Percentiles rank a stretch among this genome's conserved stretches.
Evolutionary conservation across 2,797 vertebrate genomes (phyloP).

Genomic region (Dryobates pubescens): DNA sequence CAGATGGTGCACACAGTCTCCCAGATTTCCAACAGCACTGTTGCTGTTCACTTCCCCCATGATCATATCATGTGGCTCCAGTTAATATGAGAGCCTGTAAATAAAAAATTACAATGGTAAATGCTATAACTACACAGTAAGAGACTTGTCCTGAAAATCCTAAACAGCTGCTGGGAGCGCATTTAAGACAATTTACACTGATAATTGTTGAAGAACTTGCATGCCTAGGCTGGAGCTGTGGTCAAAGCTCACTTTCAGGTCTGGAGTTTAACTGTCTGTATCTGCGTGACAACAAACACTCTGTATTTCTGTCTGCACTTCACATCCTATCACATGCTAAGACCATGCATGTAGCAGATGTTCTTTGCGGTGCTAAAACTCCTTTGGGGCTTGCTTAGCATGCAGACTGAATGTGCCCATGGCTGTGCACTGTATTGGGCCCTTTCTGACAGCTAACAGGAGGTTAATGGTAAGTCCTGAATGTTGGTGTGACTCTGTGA

Average conservation of each 20-base stretch:
- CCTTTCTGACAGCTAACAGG: not conserved
- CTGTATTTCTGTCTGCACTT: slow-evolving; percentile 21
- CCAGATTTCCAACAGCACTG: slow-evolving; percentile 11
- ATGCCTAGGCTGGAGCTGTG: slow-evolving; percentile 20
- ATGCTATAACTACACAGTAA: slow-evolving; percentile 50
- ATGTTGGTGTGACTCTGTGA: not conserved
- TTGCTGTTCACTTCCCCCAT: slow-evolving; percentile 11
- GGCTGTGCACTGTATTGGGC: slow-evolving; percentile 1
- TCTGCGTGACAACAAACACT: slow-evolving; percentile 15
- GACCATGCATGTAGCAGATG: slow-evolving; percentile 27
- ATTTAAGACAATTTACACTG: slow-evolving; percentile 48
- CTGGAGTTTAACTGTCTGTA: not conserved
- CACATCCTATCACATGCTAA: slow-evolving; percentile 5
- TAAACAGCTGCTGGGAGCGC: slow-evolving; percentile 27
- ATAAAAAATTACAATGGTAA: slow-evolving; percentile 62
- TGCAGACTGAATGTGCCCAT: not conserved
- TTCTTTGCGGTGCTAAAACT: slow-evolving; percentile 9
- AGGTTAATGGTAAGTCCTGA: not conserved
- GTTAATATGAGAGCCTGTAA: slow-evolving; percentile 48
- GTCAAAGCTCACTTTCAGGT: slow-evolving; percentile 61
- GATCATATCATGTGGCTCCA: slow-evolving; percentile 50
- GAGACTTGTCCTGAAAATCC: slow-evolving; percentile 59
- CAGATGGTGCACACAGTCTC: not conserved
- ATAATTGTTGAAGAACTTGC: slow-evolving; percentile 44
- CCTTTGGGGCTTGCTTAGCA: not conserved